A percentile compares a stretch with the other conserved stretches of the same genome.
Conservation (phyloP, 2,888 invertebrate genomes). For the Thymelicus sylvestris region DNA sequence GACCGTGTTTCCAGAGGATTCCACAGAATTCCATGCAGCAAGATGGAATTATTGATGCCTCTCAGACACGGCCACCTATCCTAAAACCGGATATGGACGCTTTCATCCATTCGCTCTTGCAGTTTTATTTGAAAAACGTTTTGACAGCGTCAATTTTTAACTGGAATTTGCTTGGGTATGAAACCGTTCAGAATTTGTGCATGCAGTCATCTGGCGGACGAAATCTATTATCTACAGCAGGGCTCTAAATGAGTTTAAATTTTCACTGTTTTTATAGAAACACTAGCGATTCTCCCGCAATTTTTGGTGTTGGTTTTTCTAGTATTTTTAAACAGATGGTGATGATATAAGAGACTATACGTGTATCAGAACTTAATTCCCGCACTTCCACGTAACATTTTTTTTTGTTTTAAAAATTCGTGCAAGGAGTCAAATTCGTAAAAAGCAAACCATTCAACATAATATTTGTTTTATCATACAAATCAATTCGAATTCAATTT, state of each 20-base stretch:
- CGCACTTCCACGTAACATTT: too few species aligned
- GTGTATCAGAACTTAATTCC: too few species aligned
- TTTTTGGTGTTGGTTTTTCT: too few species aligned
- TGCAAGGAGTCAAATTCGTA: too few species aligned
- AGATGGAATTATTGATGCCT: slow-evolving; percentile 26
- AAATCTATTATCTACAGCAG: slow-evolving; percentile 9
- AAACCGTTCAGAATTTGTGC: slow-evolving; percentile 10
- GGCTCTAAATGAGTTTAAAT: slow-evolving; percentile 11
- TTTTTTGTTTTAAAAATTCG: too few species aligned
- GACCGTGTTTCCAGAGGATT: background rate
- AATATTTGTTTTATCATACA: too few species aligned
- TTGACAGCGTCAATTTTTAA: slow-evolving; percentile 32
- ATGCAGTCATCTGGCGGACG: slow-evolving; percentile 19
- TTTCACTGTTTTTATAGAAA: background rate
- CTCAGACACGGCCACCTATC: slow-evolving; percentile 2
- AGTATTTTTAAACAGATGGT: background rate
- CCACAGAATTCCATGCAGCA: background rate
- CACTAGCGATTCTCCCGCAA: too few species aligned
- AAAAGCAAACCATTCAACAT: too few species aligned
- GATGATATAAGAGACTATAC: too few species aligned
- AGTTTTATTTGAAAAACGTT: slow-evolving; percentile 30
- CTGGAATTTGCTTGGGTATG: slow-evolving; percentile 24
- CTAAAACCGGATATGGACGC: background rate
- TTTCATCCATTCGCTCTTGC: background rate
- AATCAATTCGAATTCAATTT: too few species aligned